Evolutionary conservation across 2,113 vertebrate species (phyloP).

Genomic region (Ophthalmolycus amberensis): DNA sequence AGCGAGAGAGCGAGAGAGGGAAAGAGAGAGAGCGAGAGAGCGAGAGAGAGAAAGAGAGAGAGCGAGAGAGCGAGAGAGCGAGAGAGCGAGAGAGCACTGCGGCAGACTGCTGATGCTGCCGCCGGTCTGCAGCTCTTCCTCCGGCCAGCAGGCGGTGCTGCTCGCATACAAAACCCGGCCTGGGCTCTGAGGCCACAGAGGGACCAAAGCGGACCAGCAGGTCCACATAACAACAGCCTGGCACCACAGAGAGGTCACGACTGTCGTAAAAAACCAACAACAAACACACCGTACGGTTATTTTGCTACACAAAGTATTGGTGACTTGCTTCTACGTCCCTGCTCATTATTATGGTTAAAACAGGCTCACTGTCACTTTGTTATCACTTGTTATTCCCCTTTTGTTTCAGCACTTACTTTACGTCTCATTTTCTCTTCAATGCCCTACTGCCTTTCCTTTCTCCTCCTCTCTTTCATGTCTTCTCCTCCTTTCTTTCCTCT

Average conservation of each 20-base stretch:
- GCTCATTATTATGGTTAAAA: not conserved
- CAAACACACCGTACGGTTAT: not conserved
- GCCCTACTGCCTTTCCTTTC: no score
- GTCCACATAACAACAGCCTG: not conserved
- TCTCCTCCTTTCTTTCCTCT: not conserved
- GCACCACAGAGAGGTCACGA: constrained; percentile 4
- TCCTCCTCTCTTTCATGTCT: not conserved
- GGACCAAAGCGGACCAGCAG: constrained; percentile 6
- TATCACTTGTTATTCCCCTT: not conserved
- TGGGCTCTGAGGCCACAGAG: not conserved
- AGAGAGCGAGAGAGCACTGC: constrained; percentile 18
- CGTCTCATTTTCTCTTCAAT: not conserved
- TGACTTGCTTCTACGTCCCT: not conserved
- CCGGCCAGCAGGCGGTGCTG: constrained; percentile 71
- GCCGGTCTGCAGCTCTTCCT: constrained; percentile 2
- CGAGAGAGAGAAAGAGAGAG: no score
- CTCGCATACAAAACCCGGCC: constrained; percentile 63
- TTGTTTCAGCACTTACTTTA: not conserved
- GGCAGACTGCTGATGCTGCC: not conserved
- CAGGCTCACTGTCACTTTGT: not conserved
- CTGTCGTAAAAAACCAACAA: not conserved
- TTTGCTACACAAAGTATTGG: not conserved
- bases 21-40: no score
- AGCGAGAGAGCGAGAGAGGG: no score
- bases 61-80: not conserved